Percentiles rank a stretch among this genome's conserved stretches.
These are phyloP conservation scores for Xenopus petersii DNA, from an alignment of 2,797 vertebrate species.

Conservation along the genomic window DNA sequence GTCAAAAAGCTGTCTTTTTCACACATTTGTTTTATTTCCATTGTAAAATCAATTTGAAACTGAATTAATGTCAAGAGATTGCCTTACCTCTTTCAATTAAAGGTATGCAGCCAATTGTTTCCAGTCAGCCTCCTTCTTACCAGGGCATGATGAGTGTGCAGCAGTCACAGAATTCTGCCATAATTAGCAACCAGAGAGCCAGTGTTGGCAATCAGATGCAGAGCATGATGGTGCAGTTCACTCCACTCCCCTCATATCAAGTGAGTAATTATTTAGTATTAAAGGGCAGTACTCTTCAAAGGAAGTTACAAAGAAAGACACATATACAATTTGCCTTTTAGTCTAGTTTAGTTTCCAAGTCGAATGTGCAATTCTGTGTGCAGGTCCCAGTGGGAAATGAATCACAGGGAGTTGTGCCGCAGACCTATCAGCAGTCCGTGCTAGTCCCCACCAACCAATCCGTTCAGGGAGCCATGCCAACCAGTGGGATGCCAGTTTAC, in stretches of 20 bases:
- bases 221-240: conserved; percentile 96
- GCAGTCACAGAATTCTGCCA: conserved; percentile 84
- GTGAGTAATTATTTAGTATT: conserved; percentile 59
- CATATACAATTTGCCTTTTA: too few species aligned
- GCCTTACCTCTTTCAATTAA: conserved; percentile 37
- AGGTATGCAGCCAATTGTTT: conserved; percentile 93
- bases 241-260: conserved; percentile 95
- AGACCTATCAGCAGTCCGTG: conserved; percentile 92
- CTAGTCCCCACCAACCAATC: conserved; percentile 93
- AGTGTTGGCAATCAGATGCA: conserved; percentile 87
- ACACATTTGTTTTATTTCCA: too few species aligned
- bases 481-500: conserved; percentile 83
- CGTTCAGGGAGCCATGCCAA: conserved; percentile 85
- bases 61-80: neutral
- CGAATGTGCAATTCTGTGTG: too few species aligned
- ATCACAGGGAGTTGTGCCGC: conserved; percentile 88
- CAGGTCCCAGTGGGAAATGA: conserved; percentile 91
- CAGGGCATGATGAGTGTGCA: conserved; percentile 93
- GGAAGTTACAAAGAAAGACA: too few species aligned
- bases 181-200: conserved; percentile 84
- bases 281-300: too few species aligned
- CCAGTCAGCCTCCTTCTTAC: conserved; percentile 92
- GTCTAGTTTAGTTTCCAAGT: too few species aligned
- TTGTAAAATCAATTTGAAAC: too few species aligned
- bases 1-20: too few species aligned